Base-by-base conservation (phyloP, 2,888 invertebrate genomes). In the Tethea ocularis region DNA sequence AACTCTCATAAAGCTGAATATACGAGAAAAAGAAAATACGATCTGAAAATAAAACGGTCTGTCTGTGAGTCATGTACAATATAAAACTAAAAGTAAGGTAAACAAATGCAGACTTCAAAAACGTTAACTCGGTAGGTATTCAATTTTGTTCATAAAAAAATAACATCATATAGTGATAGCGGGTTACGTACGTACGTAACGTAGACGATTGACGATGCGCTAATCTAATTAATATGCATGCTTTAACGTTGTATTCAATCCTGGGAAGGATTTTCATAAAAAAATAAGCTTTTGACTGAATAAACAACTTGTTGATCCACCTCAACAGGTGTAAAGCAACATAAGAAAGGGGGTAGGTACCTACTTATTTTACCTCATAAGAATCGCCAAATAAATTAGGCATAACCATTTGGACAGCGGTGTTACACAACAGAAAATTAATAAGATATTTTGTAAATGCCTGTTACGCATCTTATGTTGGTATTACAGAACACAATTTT, bases 31-130 rank as follows among this genome's bases (percentile, higher is more conserved):
- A 77, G 78, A 80, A 81, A 80, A 80, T 81, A 81, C 74, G 68
- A 71, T 73, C 81, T 76, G 77, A 80, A 84, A 86, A 88, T 88
- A 88, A 87, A 87, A 87, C 88, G 85, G n/a, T 87, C 85, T 86
- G 88, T 81, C 77, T 76, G 75, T 84, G 84, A 88, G 76, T 87
- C 86, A 86, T 80, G 78, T 71, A 76, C 76, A 82, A 74, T 78
- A 82, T 82, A 82, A 83, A 82, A 85, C 78, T 83, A 78, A 84
- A 84, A 78, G 78, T 83, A 77, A 82, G 72, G 79, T 85, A 86
- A 85, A 85, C 85, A 84, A 72, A 78, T 78, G 73, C 71, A 80
- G 75, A 76, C 80, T 80, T 80, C 70, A 79, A 81, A 79, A 78
- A 77, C 68, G 63, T 72, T 61, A 72, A 74, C 69, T 74, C 66